Evolutionary conservation across 2,888 invertebrate genomes (phyloP).

Genomic region (Eupithecia subumbrata): DNA sequence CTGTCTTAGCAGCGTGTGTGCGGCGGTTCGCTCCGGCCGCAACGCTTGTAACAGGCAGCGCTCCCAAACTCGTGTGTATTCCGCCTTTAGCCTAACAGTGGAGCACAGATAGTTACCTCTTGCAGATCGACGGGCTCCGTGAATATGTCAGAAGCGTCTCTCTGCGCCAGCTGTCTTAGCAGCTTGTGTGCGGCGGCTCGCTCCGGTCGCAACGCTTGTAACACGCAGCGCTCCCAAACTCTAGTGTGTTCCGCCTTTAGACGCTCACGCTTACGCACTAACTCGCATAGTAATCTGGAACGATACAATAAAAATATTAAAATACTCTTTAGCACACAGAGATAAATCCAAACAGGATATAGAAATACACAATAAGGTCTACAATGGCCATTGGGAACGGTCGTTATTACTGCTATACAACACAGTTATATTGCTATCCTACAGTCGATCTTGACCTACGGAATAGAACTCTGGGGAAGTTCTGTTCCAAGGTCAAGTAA

Average conservation of each 20-base stretch:
- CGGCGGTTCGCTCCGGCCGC: conserved; percentile 91
- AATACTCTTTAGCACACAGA: background rate
- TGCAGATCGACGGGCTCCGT: conserved; percentile 95
- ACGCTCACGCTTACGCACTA: conserved; percentile 97
- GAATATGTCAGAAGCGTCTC: conserved; percentile 95
- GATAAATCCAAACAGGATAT: background rate
- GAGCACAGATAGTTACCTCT: conserved; percentile 79
- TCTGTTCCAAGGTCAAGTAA: background rate
- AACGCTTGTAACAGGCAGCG: conserved; percentile 92
- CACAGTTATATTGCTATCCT: background rate
- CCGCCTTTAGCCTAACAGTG: conserved; percentile 93
- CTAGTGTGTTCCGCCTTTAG: conserved; percentile 94
- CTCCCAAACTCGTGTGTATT: conserved; percentile 91
- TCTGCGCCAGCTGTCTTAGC: conserved; percentile 89
- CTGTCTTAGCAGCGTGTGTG: conserved; percentile 90
- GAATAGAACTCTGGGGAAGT: background rate
- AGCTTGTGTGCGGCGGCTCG: conserved; percentile 91
- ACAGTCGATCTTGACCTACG: background rate
- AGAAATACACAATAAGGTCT: background rate
- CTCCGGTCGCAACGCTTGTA: conserved; percentile 92
- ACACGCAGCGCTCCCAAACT: conserved; percentile 91
- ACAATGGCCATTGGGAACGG: background rate
- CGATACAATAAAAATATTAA: background rate
- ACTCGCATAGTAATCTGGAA: conserved; percentile 91
- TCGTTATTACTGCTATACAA: background rate